Conservation (phyloP, 2,113 vertebrate genomes). For the Elaphurus davidianus region DNA sequence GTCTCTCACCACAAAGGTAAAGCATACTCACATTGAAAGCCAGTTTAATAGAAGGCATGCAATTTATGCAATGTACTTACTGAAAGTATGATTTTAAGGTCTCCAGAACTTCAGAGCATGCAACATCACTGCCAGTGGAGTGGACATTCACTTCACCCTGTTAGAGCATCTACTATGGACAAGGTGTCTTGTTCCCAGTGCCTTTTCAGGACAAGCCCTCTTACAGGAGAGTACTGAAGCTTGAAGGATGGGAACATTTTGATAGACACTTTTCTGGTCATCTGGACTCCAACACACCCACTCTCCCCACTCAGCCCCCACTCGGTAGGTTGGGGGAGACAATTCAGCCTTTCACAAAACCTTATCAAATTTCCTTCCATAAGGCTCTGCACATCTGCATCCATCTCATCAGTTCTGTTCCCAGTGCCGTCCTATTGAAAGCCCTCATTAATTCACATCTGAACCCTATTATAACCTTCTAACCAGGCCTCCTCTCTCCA, state of each 20-base stretch:
- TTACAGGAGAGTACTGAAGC: neutral
- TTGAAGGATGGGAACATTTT: neutral
- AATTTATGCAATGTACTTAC: neutral
- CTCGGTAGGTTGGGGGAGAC: neutral
- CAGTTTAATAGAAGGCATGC: neutral
- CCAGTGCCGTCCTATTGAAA: conserved; percentile 43
- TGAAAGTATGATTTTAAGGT: neutral
- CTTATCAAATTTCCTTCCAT: conserved; percentile 31
- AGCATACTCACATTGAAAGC: neutral
- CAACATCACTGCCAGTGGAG: neutral
- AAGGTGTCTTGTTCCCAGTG: neutral
- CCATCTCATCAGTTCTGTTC: conserved; percentile 44
- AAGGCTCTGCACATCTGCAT: conserved; percentile 41
- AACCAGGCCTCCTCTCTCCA: neutral
- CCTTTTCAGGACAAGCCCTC: conserved; percentile 11
- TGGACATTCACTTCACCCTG: neutral
- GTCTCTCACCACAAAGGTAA: neutral
- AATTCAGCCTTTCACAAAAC: conserved; percentile 40
- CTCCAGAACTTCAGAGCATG: neutral
- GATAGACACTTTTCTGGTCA: neutral
- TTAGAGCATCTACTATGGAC: neutral
- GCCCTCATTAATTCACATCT: conserved; percentile 59
- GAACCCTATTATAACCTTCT: conserved; percentile 51
- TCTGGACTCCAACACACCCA: neutral
- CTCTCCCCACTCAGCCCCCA: neutral